These are phyloP conservation scores for Rutpela maculata DNA, from an alignment of 2,888 invertebrate genomes.

Conservation along the genomic window DNA sequence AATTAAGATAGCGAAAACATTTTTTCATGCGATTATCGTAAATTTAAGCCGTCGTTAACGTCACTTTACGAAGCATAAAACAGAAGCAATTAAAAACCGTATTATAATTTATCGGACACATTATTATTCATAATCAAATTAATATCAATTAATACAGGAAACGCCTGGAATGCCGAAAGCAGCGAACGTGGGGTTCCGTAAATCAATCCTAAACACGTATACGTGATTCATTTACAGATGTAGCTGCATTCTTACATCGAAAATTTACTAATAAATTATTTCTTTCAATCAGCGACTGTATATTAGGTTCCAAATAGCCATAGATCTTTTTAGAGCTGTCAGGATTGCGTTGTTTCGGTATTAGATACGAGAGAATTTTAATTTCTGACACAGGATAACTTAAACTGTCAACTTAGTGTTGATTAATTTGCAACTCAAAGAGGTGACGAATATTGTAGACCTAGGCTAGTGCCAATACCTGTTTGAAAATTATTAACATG, in stretches of 20 bases:
- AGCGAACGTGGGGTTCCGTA: background rate
- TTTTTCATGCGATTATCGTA: constrained; percentile 2
- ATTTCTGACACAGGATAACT: background rate
- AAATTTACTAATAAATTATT: background rate
- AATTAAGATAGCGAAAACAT: constrained; percentile 1
- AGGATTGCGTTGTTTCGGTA: background rate
- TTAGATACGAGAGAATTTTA: background rate
- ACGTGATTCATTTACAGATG: background rate
- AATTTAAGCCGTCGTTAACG: background rate
- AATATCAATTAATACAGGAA: background rate
- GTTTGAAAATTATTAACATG: too few species aligned
- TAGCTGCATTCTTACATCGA: background rate
- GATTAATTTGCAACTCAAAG: background rate
- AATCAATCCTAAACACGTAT: background rate
- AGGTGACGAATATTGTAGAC: too few species aligned
- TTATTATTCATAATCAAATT: constrained; percentile 4
- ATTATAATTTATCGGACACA: background rate
- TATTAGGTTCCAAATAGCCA: background rate
- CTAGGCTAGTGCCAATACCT: too few species aligned
- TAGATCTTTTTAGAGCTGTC: background rate
- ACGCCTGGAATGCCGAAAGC: background rate
- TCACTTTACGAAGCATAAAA: background rate
- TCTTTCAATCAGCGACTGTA: background rate
- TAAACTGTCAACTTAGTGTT: background rate
- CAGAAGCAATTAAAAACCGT: constrained; percentile 5